Conservation (phyloP, 2,888 invertebrate species). For the Rhynchonema sp. region DNA sequence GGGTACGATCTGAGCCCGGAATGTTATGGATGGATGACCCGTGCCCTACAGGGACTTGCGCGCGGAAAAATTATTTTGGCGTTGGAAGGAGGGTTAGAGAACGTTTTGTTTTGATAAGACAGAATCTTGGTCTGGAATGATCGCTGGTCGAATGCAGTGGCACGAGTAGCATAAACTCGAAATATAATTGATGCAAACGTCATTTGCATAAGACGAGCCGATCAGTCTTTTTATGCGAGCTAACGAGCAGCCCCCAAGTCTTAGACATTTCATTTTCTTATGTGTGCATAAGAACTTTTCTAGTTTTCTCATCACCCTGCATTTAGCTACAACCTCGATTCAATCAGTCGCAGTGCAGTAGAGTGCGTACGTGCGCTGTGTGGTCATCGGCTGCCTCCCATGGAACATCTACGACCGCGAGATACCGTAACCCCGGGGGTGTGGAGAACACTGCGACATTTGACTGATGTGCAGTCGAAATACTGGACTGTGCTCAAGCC, state of each 20-base stretch:
- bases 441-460: background rate
- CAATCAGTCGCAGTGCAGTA: constrained; percentile 63
- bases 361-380: constrained; percentile 67
- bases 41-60: constrained; percentile 57
- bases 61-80: constrained; percentile 48
- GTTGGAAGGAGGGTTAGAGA: constrained; percentile 57
- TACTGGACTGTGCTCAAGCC: background rate
- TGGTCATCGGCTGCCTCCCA: constrained; percentile 32
- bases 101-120: no score
- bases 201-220: no score
- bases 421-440: no score
- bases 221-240: no score
- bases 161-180: no score
- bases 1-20: constrained; percentile 66
- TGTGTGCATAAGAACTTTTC: no score
- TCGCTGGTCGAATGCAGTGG: background rate
- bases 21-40: constrained; percentile 68
- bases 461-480: background rate
- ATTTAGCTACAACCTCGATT: constrained; percentile 52
- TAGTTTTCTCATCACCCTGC: no score
- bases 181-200: no score
- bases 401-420: no score
- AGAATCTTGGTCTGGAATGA: background rate
- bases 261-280: no score
- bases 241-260: background rate